Base-by-base conservation (phyloP, 2,113 vertebrate genomes). In the Paedocypris sp. region DNA sequence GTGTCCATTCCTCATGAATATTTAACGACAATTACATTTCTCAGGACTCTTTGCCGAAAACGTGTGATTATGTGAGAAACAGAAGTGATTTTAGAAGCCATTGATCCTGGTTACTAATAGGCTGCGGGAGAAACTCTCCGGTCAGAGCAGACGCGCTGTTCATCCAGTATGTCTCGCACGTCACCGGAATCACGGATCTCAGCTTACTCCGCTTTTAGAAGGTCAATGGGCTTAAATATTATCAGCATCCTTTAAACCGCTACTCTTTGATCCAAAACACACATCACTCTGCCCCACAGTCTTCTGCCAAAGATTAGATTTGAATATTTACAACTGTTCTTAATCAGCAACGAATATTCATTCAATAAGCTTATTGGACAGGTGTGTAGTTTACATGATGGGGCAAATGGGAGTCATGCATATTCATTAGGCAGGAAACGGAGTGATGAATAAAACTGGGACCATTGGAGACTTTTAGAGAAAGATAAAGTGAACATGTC, bases 401-500 rank as follows among this genome's bases (percentile, higher is more conserved):
- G 53, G 53, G 39, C 53, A 8, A 58, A 43, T 31, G 39, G 26
- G 39, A 16, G 16, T 5, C 53, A 58, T 58, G 53, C 53, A 58
- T 58, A 58, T 58, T 36, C 53, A 58, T 58, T 36, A 58, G 53
- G 53, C 53, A 42, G 53, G 38, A 36, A 58, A 43, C 43, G 39
- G 53, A 43, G 53, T 58, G 53, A 43, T 58, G 53, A 58, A 58
- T 58, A 58, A 58, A n/a, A 58, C 43, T 58, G 53, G 26, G 38
- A 39, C 38, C 13, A 16, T 43, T 43, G 53, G 26, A 57, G 53
- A 57, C 53, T 57, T 58, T 58, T 58, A 43, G 42, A 58, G 53
- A 58, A 58, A 58, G 38, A 58, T 56, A 56, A 39, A 56, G 52
- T 56, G 52, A 56, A 56, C 52, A 56, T 58, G 53, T 57, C 53